Conservation (phyloP, 2,113 vertebrate genomes). For the Andinoacara biseriatus region DNA sequence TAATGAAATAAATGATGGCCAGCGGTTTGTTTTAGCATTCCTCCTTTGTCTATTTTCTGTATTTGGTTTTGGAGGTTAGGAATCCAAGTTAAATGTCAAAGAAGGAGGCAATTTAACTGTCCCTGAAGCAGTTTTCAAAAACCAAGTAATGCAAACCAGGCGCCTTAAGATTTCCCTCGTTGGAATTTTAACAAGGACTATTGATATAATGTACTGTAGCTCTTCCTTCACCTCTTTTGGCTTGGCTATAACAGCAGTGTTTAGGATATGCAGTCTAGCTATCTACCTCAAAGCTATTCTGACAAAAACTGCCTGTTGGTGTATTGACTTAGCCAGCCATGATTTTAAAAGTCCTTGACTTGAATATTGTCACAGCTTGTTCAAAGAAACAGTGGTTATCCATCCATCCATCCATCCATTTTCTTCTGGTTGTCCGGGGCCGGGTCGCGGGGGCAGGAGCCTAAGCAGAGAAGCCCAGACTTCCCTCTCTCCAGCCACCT, state of each 20-base stretch:
- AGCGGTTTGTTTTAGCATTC: constrained; percentile 64
- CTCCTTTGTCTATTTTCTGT: constrained; percentile 58
- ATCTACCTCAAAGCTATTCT: constrained; percentile 12
- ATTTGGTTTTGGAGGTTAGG: constrained; percentile 64
- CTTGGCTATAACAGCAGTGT: constrained; percentile 13
- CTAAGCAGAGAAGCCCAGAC: too few species aligned
- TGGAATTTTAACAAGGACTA: constrained; percentile 58
- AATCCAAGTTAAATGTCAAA: constrained; percentile 58
- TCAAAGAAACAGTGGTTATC: constrained; percentile 39
- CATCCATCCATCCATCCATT: too few species aligned
- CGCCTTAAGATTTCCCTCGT: constrained; percentile 45
- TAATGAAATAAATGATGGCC: constrained; percentile 67
- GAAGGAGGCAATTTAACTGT: constrained; percentile 63
- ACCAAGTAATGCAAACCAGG: constrained; percentile 69
- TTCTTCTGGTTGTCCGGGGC: too few species aligned
- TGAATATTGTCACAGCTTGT: constrained; percentile 43
- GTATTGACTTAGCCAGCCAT: constrained; percentile 19
- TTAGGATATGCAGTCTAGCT: constrained; percentile 19
- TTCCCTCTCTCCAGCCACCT: too few species aligned
- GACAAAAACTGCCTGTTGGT: constrained; percentile 13
- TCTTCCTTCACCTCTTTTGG: constrained; percentile 32
- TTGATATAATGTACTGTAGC: constrained; percentile 14
- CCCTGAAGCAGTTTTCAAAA: constrained; percentile 50
- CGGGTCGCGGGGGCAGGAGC: too few species aligned
- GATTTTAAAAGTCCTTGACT: constrained; percentile 24